Evolutionary conservation across 2,888 invertebrate species (phyloP).

Genomic region (Julus scanicus): DNA sequence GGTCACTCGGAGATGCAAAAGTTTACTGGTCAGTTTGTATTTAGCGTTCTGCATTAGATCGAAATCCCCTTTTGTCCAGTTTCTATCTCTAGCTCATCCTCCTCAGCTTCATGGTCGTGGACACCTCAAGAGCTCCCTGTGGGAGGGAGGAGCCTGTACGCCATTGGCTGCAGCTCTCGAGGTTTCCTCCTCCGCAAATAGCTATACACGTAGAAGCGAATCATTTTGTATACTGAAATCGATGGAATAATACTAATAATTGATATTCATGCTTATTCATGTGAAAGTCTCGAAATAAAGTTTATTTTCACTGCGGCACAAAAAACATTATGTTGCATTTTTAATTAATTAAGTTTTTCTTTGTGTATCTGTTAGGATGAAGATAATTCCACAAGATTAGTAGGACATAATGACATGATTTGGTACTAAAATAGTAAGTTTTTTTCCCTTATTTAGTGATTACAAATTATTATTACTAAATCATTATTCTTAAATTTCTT

Average conservation of each 20-base stretch:
- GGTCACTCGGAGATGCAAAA: neutral
- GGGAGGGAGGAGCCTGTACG: neutral
- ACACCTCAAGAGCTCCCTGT: neutral
- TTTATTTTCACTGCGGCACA: conserved; percentile 53
- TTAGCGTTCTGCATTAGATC: neutral
- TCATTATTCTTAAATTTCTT: too few species aligned
- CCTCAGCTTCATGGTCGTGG: neutral
- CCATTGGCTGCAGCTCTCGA: neutral
- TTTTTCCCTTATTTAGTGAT: too few species aligned
- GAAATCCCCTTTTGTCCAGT: neutral
- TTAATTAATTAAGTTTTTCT: too few species aligned
- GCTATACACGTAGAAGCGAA: conserved; percentile 10
- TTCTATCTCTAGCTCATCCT: neutral
- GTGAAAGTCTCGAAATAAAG: conserved; percentile 46
- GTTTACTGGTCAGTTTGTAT: neutral
- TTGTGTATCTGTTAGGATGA: too few species aligned
- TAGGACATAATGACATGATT: too few species aligned
- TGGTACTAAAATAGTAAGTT: too few species aligned
- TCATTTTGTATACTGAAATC: conserved; percentile 50
- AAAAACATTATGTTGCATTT: neutral
- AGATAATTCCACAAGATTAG: too few species aligned
- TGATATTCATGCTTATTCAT: neutral
- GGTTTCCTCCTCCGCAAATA: neutral
- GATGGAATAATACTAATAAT: neutral
- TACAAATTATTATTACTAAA: too few species aligned